Conservation (phyloP, 2,113 vertebrate genomes). For the Oryctolagus cuniculus region mOryCun1.1 NC_091434.1:174023001-174023500, state of each 20-base stretch:
- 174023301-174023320: background rate
- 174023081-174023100: background rate
- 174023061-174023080: background rate
- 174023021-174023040: background rate
- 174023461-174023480: background rate
- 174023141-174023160: background rate
- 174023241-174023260: background rate
- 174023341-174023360: background rate
- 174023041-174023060: background rate
- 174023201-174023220: conserved; percentile 7
- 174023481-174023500: background rate
- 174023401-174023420: background rate
- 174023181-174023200: background rate
- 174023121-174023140: conserved; percentile 9
- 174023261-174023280: background rate
- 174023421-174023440: background rate
- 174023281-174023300: background rate
- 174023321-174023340: background rate
- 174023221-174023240: conserved; percentile 7
- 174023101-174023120: background rate
- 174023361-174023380: background rate
- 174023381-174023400: background rate
- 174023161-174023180: background rate
- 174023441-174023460: background rate
- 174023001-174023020: background rate